These are phyloP conservation scores for Meloidogyne chitwoodi DNA, from an alignment of 1,140 invertebrate species.

Conservation along the genomic window DNA sequence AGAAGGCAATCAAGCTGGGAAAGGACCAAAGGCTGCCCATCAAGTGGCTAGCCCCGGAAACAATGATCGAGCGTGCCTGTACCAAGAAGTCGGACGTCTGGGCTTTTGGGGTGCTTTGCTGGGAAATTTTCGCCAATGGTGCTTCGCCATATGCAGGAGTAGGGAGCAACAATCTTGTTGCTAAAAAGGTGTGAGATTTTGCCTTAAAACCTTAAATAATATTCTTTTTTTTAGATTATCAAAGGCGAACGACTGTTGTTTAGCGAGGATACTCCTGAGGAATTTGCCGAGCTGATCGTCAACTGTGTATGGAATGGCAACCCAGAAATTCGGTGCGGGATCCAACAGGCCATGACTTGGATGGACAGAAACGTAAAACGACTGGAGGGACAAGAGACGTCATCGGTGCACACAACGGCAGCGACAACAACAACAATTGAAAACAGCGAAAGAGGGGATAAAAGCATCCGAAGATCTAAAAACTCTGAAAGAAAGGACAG, in stretches of 20 bases:
- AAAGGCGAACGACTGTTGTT: neutral
- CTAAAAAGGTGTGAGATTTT: neutral
- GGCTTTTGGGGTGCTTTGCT: slow-evolving; percentile 23
- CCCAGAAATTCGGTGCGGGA: neutral
- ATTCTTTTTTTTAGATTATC: neutral
- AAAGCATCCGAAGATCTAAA: neutral
- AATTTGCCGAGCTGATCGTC: neutral
- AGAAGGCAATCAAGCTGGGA: neutral
- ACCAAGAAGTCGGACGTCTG: slow-evolving; percentile 30
- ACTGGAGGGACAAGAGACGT: neutral
- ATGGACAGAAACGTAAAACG: neutral
- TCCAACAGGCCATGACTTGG: neutral
- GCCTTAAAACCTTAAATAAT: neutral
- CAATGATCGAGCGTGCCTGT: slow-evolving; percentile 11
- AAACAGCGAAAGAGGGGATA: neutral
- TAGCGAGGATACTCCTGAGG: neutral
- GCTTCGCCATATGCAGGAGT: slow-evolving; percentile 10
- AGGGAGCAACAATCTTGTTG: neutral
- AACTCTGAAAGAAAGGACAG: neutral
- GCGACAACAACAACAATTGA: neutral
- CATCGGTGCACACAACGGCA: neutral
- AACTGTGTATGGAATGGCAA: neutral
- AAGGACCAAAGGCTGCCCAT: slow-evolving; percentile 9
- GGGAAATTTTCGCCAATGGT: slow-evolving; percentile 26
- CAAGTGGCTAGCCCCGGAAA: slow-evolving; percentile 35